These are phyloP conservation scores for Aleiodes leptofemur DNA, from an alignment of 2,888 invertebrate genomes.

Conservation along the genomic window DNA sequence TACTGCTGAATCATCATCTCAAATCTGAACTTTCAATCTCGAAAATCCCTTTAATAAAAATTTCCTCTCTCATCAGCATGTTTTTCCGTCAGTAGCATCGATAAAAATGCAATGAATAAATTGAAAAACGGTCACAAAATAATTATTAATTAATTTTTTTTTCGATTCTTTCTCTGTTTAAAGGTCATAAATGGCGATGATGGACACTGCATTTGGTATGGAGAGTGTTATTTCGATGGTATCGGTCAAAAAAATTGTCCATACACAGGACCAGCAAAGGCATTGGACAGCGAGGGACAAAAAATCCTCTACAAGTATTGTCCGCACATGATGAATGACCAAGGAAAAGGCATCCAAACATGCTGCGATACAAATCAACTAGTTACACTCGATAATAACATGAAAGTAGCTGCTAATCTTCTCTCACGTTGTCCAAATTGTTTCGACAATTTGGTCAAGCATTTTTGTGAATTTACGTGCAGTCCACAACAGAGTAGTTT, in stretches of 20 bases:
- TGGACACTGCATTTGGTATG: conserved; percentile 86
- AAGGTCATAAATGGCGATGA: conserved; percentile 70
- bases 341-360: conserved; percentile 73
- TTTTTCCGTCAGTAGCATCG: not conserved
- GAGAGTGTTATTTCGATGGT: conserved; percentile 78
- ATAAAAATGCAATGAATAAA: too few species aligned
- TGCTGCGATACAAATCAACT: conserved; percentile 86
- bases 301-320: conserved; percentile 81
- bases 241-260: conserved; percentile 77
- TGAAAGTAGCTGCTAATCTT: conserved; percentile 81
- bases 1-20: too few species aligned
- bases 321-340: conserved; percentile 77
- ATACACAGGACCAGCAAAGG: conserved; percentile 80
- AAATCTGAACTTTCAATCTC: too few species aligned
- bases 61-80: not conserved
- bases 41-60: too few species aligned
- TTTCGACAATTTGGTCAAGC: conserved; percentile 86
- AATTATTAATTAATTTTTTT: conserved; percentile 6
- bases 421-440: conserved; percentile 92
- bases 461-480: conserved; percentile 92
- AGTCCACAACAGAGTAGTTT: conserved; percentile 85
- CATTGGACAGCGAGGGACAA: conserved; percentile 75
- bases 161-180: conserved; percentile 43
- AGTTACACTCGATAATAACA: conserved; percentile 77
- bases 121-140: not conserved